Base-by-base conservation (phyloP, 35 echinoderm and acorn worm species). In the Strongylocentrotus purpuratus region DNA sequence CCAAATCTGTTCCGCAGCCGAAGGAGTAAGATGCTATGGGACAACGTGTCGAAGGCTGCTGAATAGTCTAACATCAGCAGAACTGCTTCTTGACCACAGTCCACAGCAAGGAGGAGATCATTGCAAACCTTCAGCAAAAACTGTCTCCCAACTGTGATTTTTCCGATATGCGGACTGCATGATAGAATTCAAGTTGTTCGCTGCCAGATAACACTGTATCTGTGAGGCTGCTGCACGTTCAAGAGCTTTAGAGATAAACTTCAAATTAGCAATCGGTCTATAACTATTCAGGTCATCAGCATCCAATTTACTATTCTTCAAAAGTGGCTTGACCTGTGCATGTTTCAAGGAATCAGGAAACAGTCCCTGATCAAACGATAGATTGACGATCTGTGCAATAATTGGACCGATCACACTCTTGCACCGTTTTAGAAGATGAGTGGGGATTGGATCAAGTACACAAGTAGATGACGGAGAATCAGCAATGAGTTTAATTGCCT, bases 221-320 rank as follows among this genome's bases (percentile, higher is more conserved):
- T 94, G 90, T 10, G 89, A 5, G 22, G 95, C 47, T 33, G 89
- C 95, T 17, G 94, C n/a, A 15, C 93, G 41, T 50, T 97, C 95
- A 46, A 97, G 41, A 22, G 90, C 85, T 85, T 97, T 97, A 12
- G 46, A 52, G 2, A 97, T 46, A 86, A 97, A 97, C 48, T 61
- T 95, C 1, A 96, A 46, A 47, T 97, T 97, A 9, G 94, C 61
- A 47, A 97, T 92, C 31, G 96, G 96, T 95, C 96, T 97, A 60
- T 97, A 95, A 95, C 95, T 95, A 1, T 95, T 93, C 28, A 94
- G 71, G n/a, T 88, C 91, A 25, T 97, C 59, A 15, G n/a, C 9
- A 94, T 93, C 95, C 14, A 94, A 22, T 71, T 46, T 59, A 41
- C 91, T 17, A 28, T 97, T 97, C 88, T 97, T 97, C 33, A 97